Conservation (phyloP, 2,888 invertebrate genomes). For the Yponomeuta evonymella region DNA sequence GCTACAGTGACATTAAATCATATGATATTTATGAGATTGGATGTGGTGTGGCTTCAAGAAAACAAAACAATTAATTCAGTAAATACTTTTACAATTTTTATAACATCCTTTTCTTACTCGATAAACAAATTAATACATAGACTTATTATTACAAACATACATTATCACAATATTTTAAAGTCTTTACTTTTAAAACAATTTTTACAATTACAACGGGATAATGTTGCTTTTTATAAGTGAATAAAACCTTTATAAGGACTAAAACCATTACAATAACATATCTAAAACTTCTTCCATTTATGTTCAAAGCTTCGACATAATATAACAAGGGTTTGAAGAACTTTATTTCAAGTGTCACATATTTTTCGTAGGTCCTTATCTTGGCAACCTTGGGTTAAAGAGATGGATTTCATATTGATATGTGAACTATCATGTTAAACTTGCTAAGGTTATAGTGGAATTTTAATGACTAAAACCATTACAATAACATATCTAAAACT, state of each 20-base stretch:
- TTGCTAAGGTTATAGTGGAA: too few relatives aligned
- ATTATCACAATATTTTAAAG: conserved; percentile 71
- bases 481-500: too few relatives aligned
- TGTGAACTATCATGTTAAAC: too few relatives aligned
- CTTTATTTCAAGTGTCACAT: too few relatives aligned
- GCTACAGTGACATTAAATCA: not conserved
- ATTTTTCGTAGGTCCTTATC: too few relatives aligned
- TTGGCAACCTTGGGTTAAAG: too few relatives aligned
- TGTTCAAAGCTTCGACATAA: too few relatives aligned
- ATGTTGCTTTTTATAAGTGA: not conserved
- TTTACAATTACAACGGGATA: conserved; percentile 7
- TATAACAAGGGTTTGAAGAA: too few relatives aligned
- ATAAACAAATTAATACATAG: conserved; percentile 24
- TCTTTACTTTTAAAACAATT: conserved; percentile 46
- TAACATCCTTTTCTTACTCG: conserved; percentile 41
- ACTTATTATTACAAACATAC: conserved; percentile 45
- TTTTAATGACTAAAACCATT: too few relatives aligned
- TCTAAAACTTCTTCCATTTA: too few relatives aligned
- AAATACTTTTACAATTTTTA: conserved; percentile 52
- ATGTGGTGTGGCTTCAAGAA: conserved; percentile 19
- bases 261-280: not conserved
- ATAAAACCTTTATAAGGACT: not conserved
- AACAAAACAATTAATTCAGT: conserved; percentile 46
- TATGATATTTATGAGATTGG: not conserved
- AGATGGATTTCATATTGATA: too few relatives aligned